Percentiles rank a stretch among this genome's conserved stretches.
phyloP scores from a whole-genome alignment of 2,113 vertebrate genomes.

The Mus pahari region DNA sequence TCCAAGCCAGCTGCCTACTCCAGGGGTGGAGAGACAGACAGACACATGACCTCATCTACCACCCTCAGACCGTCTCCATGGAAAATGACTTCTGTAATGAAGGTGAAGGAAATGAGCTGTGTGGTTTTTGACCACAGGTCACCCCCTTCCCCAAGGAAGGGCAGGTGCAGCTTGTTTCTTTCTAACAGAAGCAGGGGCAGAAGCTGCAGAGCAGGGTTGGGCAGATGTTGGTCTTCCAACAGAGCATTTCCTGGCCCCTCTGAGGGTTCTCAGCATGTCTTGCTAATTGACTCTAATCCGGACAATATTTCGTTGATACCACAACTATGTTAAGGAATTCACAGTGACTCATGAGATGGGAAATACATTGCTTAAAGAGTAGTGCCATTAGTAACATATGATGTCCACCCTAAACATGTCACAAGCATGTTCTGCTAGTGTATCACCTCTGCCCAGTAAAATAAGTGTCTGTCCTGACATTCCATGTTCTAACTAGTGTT shows the following conservation, averaged over 20 bases:
- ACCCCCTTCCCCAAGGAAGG: neutral
- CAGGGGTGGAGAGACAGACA: neutral
- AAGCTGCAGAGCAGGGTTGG: neutral
- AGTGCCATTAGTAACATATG: too few species aligned
- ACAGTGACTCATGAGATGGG: too few species aligned
- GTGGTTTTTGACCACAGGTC: neutral
- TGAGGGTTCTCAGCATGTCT: neutral
- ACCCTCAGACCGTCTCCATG: neutral
- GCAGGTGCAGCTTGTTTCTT: rapidly evolving
- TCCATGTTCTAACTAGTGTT: neutral
- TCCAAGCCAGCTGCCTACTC: neutral
- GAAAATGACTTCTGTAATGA: neutral
- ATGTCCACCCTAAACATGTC: too few species aligned
- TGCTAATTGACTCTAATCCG: neutral
- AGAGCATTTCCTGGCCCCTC: neutral
- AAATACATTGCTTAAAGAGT: neutral
- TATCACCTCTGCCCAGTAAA: neutral
- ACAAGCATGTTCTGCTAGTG: neutral
- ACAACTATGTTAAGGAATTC: neutral
- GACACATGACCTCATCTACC: neutral
- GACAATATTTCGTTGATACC: neutral
- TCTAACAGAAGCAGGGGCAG: neutral
- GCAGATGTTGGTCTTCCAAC: neutral
- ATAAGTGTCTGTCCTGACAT: neutral
- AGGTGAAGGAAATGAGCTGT: rapidly evolving